Percentiles rank a stretch among this genome's conserved stretches.
phyloP scores from a whole-genome alignment of 1,140 invertebrate species.

The Archegozetes longisetosus region DNA sequence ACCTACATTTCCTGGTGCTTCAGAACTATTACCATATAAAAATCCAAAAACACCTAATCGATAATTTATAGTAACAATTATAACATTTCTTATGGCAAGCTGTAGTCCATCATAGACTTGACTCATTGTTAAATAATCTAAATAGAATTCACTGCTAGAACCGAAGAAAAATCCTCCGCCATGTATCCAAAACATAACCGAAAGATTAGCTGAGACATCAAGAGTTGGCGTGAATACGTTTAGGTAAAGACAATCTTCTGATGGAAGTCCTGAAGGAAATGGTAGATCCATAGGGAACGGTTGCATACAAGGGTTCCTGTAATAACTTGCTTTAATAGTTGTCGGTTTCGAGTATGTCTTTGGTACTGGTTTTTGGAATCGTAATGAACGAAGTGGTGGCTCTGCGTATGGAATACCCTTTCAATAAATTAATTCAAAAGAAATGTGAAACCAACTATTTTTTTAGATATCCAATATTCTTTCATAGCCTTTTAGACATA shows the following conservation, averaged over 20 bases:
- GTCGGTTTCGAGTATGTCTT: not conserved
- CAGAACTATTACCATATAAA: slow-evolving; percentile 24
- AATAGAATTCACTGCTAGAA: not conserved
- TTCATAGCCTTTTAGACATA: too few species aligned
- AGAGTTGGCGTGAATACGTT: slow-evolving; percentile 27
- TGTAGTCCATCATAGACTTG: slow-evolving; percentile 38
- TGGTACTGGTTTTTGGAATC: slow-evolving; percentile 16
- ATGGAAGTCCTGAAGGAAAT: not conserved
- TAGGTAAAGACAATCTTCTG: slow-evolving; percentile 31
- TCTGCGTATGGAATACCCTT: slow-evolving; percentile 21
- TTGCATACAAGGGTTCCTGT: too few species aligned
- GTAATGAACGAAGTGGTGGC: slow-evolving; percentile 12
- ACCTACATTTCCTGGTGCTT: slow-evolving; percentile 22
- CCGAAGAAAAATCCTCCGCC: slow-evolving; percentile 21
- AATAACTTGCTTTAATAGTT: too few species aligned
- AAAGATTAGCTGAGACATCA: not conserved
- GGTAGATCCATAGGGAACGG: too few species aligned
- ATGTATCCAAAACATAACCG: slow-evolving; percentile 22
- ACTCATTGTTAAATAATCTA: too few species aligned
- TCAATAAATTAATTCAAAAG: too few species aligned
- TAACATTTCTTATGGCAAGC: slow-evolving; percentile 23
- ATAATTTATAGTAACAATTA: slow-evolving; percentile 30
- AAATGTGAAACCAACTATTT: too few species aligned
- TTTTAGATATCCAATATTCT: too few species aligned
- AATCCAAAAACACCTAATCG: slow-evolving; percentile 22